These are phyloP conservation scores for Sogatella furcifera DNA, from an alignment of 1,140 invertebrate genomes.

Conservation along the genomic window DNA sequence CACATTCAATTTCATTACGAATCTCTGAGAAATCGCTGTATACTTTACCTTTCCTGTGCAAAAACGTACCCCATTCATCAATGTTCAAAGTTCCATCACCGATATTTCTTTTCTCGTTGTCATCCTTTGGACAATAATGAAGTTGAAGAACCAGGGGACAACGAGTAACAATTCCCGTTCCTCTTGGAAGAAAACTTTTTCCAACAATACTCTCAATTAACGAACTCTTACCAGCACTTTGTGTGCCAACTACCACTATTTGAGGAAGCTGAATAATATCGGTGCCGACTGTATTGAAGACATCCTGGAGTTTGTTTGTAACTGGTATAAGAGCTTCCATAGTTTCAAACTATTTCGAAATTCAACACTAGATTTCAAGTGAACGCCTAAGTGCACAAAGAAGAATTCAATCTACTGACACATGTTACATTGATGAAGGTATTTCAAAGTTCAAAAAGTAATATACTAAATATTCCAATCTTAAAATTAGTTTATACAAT, in stretches of 20 bases:
- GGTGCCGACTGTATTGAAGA: constrained; percentile 97
- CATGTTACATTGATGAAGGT: too few species aligned
- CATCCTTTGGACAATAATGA: constrained; percentile 37
- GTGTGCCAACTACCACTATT: constrained; percentile 95
- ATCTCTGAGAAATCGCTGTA: constrained; percentile 55
- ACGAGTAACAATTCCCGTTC: constrained; percentile 92
- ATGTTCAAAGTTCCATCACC: constrained; percentile 32
- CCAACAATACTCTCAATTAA: constrained; percentile 98
- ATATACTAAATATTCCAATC: too few species aligned
- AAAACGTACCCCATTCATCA: constrained; percentile 59
- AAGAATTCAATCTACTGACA: neutral
- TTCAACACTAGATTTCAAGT: neutral
- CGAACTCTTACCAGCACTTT: constrained; percentile 99
- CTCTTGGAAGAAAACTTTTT: constrained; percentile 79
- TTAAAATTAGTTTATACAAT: too few species aligned
- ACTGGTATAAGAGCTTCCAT: constrained; percentile 88
- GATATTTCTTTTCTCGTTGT: neutral
- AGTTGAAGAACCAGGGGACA: constrained; percentile 88
- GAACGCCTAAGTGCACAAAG: neutral
- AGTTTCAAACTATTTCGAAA: neutral
- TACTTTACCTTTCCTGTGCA: constrained; percentile 54
- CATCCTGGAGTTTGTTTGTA: constrained; percentile 98
- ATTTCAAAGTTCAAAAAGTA: too few species aligned
- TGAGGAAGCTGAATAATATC: constrained; percentile 96
- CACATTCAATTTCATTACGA: constrained; percentile 58